Evolutionary conservation across 2,113 vertebrate genomes (phyloP).

Genomic region (Willisornis vidua): DNA sequence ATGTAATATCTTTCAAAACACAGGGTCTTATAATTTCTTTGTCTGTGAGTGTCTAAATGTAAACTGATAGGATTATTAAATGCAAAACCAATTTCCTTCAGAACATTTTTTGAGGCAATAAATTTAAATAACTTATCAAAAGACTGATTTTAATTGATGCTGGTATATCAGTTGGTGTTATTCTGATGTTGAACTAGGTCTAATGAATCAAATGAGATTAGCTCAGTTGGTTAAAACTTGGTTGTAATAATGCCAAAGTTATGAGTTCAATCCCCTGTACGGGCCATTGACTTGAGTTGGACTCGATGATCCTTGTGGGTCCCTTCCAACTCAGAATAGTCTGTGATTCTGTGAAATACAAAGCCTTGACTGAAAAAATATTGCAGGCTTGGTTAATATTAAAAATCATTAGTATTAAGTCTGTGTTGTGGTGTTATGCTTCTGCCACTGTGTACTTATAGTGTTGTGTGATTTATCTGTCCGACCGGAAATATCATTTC

Average conservation of each 20-base stretch:
- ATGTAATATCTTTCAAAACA: not conserved
- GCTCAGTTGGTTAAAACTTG: too few species aligned
- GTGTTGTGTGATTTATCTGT: not conserved
- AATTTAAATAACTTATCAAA: not conserved
- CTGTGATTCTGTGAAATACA: too few species aligned
- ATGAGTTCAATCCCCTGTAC: too few species aligned
- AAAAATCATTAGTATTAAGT: not conserved
- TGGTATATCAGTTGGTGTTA: not conserved
- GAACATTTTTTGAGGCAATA: not conserved
- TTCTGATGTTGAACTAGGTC: not conserved
- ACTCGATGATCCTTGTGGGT: too few species aligned
- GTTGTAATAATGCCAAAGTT: too few species aligned
- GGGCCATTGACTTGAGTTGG: too few species aligned
- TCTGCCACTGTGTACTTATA: not conserved
- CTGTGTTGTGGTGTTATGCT: not conserved
- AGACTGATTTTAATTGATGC: not conserved
- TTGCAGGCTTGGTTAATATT: not conserved
- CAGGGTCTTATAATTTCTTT: rapidly evolving
- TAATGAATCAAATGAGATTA: not conserved
- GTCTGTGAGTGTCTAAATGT: not conserved
- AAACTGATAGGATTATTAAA: not conserved
- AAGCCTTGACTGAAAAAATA: not conserved
- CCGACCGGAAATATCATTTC: not conserved
- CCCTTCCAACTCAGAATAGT: too few species aligned
- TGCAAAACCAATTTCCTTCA: not conserved